phyloP scores from a whole-genome alignment of 2,113 vertebrate species.

The Amia ocellicauda region DNA sequence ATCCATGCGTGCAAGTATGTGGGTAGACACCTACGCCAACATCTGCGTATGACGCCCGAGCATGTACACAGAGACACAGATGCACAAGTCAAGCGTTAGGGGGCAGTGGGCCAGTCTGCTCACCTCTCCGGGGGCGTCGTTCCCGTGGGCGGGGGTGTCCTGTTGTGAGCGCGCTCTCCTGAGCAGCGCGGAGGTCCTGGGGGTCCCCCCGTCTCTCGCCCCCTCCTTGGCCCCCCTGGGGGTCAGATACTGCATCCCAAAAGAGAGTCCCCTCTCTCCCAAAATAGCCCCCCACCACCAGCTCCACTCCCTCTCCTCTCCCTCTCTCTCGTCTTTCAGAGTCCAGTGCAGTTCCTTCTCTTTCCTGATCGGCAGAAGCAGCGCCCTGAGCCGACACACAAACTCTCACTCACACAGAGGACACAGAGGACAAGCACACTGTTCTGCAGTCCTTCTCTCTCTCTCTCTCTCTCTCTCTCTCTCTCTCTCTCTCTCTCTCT shows the following conservation, averaged over 20 bases:
- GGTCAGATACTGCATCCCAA: conserved; percentile 5
- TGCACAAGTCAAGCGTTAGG: neutral
- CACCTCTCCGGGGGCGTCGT: neutral
- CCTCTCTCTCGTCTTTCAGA: too few species aligned
- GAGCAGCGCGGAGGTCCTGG: neutral
- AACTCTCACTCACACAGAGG: neutral
- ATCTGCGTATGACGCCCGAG: too few species aligned
- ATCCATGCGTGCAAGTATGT: neutral
- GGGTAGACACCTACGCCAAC: too few species aligned
- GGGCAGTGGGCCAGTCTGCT: neutral
- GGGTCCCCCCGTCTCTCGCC: conserved; percentile 13
- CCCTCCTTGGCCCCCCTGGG: neutral
- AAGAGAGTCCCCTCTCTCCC: conserved; percentile 6
- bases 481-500: neutral
- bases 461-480: neutral
- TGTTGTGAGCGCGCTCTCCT: neutral
- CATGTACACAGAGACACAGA: neutral
- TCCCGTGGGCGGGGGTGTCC: neutral
- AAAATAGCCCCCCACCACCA: conserved; percentile 8
- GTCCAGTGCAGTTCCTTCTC: too few species aligned
- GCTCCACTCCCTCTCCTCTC: too few species aligned
- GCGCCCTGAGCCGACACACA: too few species aligned
- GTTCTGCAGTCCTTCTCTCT: conserved; percentile 19
- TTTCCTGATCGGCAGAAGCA: too few species aligned
- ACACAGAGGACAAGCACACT: conserved; percentile 30